Base-by-base conservation (phyloP, 2,888 invertebrate species). In the Urechis unicinctus region DNA sequence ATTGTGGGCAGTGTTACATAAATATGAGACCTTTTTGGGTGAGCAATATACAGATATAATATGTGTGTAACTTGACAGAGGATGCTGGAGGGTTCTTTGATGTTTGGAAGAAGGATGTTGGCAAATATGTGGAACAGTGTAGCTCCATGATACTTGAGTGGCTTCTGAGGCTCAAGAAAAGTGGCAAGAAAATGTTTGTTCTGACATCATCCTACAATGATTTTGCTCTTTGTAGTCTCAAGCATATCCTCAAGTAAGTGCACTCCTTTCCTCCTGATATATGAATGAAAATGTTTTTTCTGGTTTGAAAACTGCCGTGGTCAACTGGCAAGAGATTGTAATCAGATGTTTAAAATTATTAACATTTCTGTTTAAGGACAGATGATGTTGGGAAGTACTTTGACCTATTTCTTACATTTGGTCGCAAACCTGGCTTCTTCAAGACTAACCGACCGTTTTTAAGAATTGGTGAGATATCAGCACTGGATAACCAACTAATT, bases 361-460 rank as follows among this genome's bases (percentile, higher is more conserved):
- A n/a, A n/a, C n/a, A n/a, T n/a, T n/a, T n/a, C n/a, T n/a, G n/a
- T n/a, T n/a, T n/a, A n/a, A n/a, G n/a, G n/a, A n/a, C n/a, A n/a
- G n/a, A n/a, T n/a, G n/a, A 86, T 61, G 88, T 87, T 87, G 79
- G 73, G 50, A 78, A 82, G 17, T 78, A 83, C 26, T 87, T 87
- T 66, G 85, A 87, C 68, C 76, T 86, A 45, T 80, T 85, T 3
- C 72, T 88, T 1, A 85, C 84, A 63, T 86, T 81, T 73, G 86
- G 87, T 0, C 84, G 83, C 64, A 89, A 89, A 70, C 88, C 89
- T 0, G 85, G 84, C 0, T 89, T 88, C 73, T 89, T 89, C 66
- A 68, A 63, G 21, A 66, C 67, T 22, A 58, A 80, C 24, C 78
- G 84, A 47, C 82, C 83, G 0, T 88, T 86, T 44, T 41, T 45